These are phyloP conservation scores for Sinonovacula constricta DNA, from an alignment of 1,140 invertebrate genomes.

Conservation along the genomic window DNA sequence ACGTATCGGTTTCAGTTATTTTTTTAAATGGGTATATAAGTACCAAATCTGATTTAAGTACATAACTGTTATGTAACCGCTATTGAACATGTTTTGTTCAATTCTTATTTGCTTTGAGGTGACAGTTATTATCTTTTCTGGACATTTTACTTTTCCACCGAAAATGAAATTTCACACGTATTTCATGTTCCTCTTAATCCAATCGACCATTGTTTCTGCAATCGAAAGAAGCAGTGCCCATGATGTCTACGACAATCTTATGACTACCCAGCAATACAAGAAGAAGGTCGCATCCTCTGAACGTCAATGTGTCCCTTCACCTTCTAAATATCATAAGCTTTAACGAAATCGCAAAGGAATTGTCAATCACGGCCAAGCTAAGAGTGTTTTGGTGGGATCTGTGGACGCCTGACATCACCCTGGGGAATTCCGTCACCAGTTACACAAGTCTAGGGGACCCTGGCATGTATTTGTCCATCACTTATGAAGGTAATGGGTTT, in stretches of 20 bases:
- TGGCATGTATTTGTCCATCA: constrained; percentile 23
- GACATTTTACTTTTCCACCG: no score
- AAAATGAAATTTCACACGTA: no score
- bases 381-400: constrained; percentile 36
- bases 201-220: no score
- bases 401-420: constrained; percentile 50
- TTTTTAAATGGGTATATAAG: no score
- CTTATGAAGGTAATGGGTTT: constrained; percentile 1
- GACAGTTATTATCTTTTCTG: no score
- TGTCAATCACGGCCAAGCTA: constrained; percentile 27
- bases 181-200: no score
- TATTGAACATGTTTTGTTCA: no score
- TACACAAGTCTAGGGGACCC: constrained; percentile 21
- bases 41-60: no score
- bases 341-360: constrained; percentile 34
- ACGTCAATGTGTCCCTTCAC: constrained; percentile 18
- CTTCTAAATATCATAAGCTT: constrained; percentile 29
- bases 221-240: background rate
- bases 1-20: no score
- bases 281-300: background rate
- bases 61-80: no score
- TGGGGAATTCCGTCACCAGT: constrained; percentile 39
- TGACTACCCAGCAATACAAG: constrained; percentile 26
- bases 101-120: no score
- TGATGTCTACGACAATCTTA: background rate